These are phyloP conservation scores for Columba livia DNA, from an alignment of 2,113 vertebrate genomes.

Conservation along the genomic window DNA sequence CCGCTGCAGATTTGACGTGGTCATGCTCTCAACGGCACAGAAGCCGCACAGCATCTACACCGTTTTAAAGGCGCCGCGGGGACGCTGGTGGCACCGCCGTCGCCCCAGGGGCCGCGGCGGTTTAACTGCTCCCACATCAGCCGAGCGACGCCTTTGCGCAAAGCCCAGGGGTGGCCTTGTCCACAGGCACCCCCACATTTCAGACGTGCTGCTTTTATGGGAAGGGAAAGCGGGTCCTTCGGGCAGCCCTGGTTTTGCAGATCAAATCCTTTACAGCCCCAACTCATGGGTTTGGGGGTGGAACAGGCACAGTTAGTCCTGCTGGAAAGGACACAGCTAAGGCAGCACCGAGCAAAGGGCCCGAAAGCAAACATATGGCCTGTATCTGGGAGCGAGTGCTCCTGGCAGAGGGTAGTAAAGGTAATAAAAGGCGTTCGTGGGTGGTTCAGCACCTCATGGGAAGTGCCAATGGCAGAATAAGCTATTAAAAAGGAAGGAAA, in stretches of 20 bases:
- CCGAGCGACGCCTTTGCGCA: rapidly evolving
- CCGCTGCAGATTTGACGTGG: rapidly evolving
- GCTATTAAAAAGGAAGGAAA: not conserved
- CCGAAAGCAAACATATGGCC: not conserved
- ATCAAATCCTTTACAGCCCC: no score
- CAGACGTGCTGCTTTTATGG: rapidly evolving
- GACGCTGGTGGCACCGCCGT: rapidly evolving
- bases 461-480: not conserved
- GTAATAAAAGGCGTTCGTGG: not conserved
- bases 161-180: not conserved
- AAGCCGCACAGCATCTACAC: rapidly evolving
- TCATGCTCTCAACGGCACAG: rapidly evolving
- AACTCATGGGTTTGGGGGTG: not conserved
- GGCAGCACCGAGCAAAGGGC: not conserved
- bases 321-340: not conserved
- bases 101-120: rapidly evolving
- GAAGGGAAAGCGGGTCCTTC: not conserved
- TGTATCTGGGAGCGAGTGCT: not conserved
- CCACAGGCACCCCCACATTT: rapidly evolving
- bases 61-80: not conserved
- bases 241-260: not conserved
- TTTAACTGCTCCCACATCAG: not conserved
- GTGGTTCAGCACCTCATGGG: not conserved
- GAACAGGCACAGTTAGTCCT: not conserved
- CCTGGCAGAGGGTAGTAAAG: not conserved